Conservation (phyloP, 2,888 invertebrate genomes). For the Drosophila maculinotata region DNA sequence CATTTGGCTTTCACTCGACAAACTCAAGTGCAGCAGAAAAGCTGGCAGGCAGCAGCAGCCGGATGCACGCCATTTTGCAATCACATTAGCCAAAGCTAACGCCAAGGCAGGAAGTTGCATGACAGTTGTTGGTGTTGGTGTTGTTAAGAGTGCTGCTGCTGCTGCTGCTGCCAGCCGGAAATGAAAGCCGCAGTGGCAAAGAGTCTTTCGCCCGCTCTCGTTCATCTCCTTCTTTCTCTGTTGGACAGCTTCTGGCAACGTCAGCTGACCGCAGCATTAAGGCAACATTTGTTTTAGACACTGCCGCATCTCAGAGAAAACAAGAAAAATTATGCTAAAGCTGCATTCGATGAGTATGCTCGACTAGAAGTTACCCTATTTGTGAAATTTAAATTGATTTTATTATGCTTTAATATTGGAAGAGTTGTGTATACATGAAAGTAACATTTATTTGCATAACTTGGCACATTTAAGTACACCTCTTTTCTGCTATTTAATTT, state of each 20-base stretch:
- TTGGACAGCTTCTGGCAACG: conserved; percentile 34
- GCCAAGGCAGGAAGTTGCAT: conserved; percentile 53
- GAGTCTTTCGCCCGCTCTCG: not conserved
- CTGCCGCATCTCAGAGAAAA: conserved; percentile 40
- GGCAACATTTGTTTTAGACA: conserved; percentile 74
- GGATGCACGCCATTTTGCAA: conserved; percentile 74
- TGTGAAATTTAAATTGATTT: too few relatives aligned
- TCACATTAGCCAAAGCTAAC: conserved; percentile 66
- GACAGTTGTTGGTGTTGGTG: conserved; percentile 51
- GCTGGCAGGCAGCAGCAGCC: conserved; percentile 29
- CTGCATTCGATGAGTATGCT: not conserved
- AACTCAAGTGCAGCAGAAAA: conserved; percentile 32
- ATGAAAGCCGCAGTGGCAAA: conserved; percentile 53
- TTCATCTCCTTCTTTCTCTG: not conserved
- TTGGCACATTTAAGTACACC: too few relatives aligned
- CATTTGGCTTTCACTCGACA: conserved; percentile 25
- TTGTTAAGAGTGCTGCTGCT: too few relatives aligned
- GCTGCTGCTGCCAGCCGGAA: conserved; percentile 52
- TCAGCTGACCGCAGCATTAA: conserved; percentile 71
- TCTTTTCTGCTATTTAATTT: not conserved
- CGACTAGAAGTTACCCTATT: not conserved
- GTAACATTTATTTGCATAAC: too few relatives aligned
- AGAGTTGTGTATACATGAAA: too few relatives aligned
- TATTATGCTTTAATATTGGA: too few relatives aligned
- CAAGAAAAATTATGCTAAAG: not conserved